Evolutionary conservation across 2,113 vertebrate genomes (phyloP).

Genomic region (Triplophysa siluroides): DNA sequence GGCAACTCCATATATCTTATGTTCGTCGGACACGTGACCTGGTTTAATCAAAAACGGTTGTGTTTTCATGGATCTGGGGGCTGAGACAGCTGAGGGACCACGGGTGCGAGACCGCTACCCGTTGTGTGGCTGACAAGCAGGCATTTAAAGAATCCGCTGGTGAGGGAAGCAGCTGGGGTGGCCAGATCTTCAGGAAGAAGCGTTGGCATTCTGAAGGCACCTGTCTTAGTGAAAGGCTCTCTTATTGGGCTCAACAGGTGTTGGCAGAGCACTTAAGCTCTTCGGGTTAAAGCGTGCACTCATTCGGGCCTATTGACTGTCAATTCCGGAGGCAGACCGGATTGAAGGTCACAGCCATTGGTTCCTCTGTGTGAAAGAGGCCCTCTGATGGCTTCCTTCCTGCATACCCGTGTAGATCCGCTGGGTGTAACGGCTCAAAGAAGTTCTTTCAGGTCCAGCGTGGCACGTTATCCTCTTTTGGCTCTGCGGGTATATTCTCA

Average conservation of each 20-base stretch:
- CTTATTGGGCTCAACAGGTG: slow-evolving; percentile 75
- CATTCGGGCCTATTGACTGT: slow-evolving; percentile 61
- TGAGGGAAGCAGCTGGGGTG: slow-evolving; percentile 70
- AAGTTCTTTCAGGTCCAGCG: slow-evolving; percentile 54
- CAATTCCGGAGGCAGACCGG: slow-evolving; percentile 55
- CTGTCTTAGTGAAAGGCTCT: slow-evolving; percentile 78
- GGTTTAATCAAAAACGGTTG: slow-evolving; percentile 8
- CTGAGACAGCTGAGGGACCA: slow-evolving; percentile 41
- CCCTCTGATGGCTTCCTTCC: slow-evolving; percentile 62
- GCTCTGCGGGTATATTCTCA: slow-evolving; percentile 56
- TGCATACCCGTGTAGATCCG: slow-evolving; percentile 54
- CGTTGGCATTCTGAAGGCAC: slow-evolving; percentile 61
- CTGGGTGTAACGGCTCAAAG: slow-evolving; percentile 63
- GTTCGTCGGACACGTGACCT: background rate
- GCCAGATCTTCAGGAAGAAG: slow-evolving; percentile 33
- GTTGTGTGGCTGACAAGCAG: slow-evolving; percentile 59
- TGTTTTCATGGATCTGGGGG: slow-evolving; percentile 1
- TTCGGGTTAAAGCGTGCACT: slow-evolving; percentile 53
- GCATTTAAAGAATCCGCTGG: slow-evolving; percentile 66
- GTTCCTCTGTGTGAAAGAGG: slow-evolving; percentile 41
- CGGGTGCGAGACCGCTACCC: slow-evolving; percentile 48
- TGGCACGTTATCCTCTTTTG: slow-evolving; percentile 32
- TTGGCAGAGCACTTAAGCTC: slow-evolving; percentile 66
- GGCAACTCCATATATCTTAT: background rate
- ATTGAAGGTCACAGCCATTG: slow-evolving; percentile 61